Conservation (phyloP, 1,140 invertebrate species). For the Papilio machaon region DNA sequence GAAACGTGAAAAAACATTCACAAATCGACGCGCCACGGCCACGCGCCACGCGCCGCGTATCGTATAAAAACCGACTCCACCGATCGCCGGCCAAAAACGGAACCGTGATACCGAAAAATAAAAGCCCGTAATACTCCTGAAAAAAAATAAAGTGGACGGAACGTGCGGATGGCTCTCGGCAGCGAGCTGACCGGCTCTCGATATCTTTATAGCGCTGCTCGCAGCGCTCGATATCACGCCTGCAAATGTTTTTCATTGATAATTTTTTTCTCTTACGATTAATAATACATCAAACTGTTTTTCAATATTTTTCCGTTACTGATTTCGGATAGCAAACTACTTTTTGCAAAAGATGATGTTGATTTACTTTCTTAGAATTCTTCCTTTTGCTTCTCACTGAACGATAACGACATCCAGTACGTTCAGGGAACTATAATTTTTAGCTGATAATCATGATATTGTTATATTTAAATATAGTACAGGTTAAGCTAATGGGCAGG, state of each 20-base stretch:
- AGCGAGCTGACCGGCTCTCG: conserved; percentile 56
- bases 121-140: conserved; percentile 76
- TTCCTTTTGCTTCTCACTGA: too few species aligned
- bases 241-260: conserved; percentile 29
- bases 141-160: conserved; percentile 75
- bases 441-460: too few species aligned
- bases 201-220: conserved; percentile 70
- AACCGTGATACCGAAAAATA: conserved; percentile 82
- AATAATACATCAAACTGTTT: conserved; percentile 19
- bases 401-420: too few species aligned
- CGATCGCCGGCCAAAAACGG: conserved; percentile 80
- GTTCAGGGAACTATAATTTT: too few species aligned
- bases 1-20: conserved; percentile 71
- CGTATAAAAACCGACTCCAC: conserved; percentile 78
- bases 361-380: too few species aligned
- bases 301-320: conserved; percentile 31
- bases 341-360: too few species aligned
- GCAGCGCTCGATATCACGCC: conserved; percentile 40
- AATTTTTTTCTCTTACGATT: conserved; percentile 40
- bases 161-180: conserved; percentile 51
- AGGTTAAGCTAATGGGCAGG: too few species aligned
- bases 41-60: conserved; percentile 60
- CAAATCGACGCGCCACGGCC: conserved; percentile 75
- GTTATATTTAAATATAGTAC: too few species aligned
- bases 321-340: not conserved